These are phyloP conservation scores for Peucedramus taeniatus DNA, from an alignment of 2,113 vertebrate species.

Conservation along the genomic window DNA sequence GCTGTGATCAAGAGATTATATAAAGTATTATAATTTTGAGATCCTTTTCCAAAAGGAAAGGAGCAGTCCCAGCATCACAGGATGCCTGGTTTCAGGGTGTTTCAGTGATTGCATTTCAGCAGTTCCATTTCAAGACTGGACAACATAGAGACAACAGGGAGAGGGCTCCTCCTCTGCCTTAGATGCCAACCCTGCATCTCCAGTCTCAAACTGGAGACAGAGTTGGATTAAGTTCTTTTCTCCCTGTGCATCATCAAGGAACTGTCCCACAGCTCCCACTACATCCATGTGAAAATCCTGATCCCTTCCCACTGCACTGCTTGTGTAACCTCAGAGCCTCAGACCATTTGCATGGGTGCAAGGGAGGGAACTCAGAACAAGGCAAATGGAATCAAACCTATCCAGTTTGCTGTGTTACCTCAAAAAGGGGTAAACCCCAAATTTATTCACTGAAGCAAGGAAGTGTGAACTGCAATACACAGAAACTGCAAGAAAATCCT, in stretches of 20 bases:
- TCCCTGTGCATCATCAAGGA: not conserved
- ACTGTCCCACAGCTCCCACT: not conserved
- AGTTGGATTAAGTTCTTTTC: not conserved
- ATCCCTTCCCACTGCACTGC: not conserved
- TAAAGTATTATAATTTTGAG: not conserved
- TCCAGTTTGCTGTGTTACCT: not conserved
- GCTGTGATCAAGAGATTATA: not conserved
- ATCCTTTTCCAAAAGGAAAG: not conserved
- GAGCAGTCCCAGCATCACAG: not conserved
- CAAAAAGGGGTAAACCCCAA: not conserved
- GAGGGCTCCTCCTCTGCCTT: not conserved
- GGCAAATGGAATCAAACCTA: not conserved
- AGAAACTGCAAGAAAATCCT: not conserved
- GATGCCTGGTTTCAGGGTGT: not conserved
- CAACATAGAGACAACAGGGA: not conserved
- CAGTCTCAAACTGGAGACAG: not conserved
- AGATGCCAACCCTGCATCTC: not conserved
- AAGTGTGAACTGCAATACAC: not conserved
- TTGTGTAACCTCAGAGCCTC: not conserved
- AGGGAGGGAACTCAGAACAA: not conserved
- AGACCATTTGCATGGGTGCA: not conserved
- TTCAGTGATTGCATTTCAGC: not conserved
- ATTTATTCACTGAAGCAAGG: not conserved
- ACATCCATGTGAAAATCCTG: not conserved
- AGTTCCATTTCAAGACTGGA: not conserved